Percentiles rank a stretch among this genome's conserved stretches.
Conservation (phyloP, 2,888 invertebrate genomes). For the Diogma glabrata region DNA sequence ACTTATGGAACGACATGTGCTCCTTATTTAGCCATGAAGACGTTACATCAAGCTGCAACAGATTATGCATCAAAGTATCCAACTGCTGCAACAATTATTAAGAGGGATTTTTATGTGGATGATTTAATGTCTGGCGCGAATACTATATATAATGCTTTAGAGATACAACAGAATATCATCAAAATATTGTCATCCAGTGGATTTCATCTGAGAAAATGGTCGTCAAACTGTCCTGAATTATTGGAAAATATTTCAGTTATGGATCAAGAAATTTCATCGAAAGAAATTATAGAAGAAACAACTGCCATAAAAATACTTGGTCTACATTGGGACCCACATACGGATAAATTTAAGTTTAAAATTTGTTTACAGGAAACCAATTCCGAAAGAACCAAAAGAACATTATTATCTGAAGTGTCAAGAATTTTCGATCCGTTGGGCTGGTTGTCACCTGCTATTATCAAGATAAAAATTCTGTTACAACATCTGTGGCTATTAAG, state of each 20-base stretch:
- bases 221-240: constrained; percentile 4
- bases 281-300: constrained; percentile 4
- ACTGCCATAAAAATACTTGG: constrained; percentile 10
- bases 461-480: not conserved
- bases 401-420: not conserved
- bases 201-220: constrained; percentile 1
- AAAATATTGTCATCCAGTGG: not conserved
- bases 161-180: constrained; percentile 9
- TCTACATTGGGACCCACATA: not conserved
- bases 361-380: not conserved
- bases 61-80: constrained; percentile 12
- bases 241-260: not conserved
- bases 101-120: constrained; percentile 13
- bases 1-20: constrained; percentile 16
- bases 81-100: constrained; percentile 9
- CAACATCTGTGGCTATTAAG: not conserved
- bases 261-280: not conserved
- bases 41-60: constrained; percentile 10
- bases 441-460: not conserved
- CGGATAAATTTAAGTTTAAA: constrained; percentile 4
- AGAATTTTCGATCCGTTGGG: constrained; percentile 10
- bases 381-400: not conserved
- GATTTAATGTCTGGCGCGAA: constrained; percentile 10
- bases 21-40: constrained; percentile 16
- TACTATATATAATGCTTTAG: constrained; percentile 2